Conservation (phyloP, 1,140 invertebrate genomes). For the Drosophila nikananu region DNA sequence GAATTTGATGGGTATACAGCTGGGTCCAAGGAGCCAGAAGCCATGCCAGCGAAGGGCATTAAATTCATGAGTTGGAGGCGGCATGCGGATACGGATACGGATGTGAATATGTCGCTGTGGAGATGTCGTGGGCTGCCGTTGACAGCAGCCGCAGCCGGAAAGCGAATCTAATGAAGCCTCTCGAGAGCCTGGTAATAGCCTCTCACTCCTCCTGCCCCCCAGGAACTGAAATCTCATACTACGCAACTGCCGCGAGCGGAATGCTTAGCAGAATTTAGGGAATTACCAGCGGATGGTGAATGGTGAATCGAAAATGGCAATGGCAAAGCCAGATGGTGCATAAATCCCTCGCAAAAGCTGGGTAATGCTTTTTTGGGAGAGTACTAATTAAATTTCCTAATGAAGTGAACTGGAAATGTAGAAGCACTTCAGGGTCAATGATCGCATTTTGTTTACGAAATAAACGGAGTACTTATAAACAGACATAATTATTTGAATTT, state of each 20-base stretch:
- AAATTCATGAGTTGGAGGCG: conserved; percentile 9
- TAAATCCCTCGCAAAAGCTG: conserved; percentile 3
- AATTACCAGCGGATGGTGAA: conserved; percentile 19
- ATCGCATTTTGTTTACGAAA: conserved; percentile 7
- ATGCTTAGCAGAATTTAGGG: conserved; percentile 21
- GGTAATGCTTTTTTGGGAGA: background rate
- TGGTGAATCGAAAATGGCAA: conserved; percentile 15
- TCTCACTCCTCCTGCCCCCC: background rate
- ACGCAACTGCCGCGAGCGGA: conserved; percentile 13
- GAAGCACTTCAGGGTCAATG: conserved; percentile 18
- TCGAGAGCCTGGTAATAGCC: conserved; percentile 16
- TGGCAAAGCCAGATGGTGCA: conserved; percentile 28
- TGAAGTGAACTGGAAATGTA: conserved; percentile 14
- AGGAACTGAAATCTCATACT: conserved; percentile 35
- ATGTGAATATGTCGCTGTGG: background rate
- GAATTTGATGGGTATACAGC: conserved; percentile 46
- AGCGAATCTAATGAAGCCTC: conserved; percentile 59
- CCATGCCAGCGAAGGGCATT: conserved; percentile 6
- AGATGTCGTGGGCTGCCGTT: conserved; percentile 33
- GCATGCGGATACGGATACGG: background rate
- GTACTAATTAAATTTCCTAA: conserved; percentile 21
- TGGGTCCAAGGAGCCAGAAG: background rate
- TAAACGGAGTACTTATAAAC: background rate
- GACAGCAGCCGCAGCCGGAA: conserved; percentile 44
- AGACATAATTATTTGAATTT: background rate